Evolutionary conservation across 2,113 vertebrate species (phyloP).

Genomic region (Odobenus rosmarus): DNA sequence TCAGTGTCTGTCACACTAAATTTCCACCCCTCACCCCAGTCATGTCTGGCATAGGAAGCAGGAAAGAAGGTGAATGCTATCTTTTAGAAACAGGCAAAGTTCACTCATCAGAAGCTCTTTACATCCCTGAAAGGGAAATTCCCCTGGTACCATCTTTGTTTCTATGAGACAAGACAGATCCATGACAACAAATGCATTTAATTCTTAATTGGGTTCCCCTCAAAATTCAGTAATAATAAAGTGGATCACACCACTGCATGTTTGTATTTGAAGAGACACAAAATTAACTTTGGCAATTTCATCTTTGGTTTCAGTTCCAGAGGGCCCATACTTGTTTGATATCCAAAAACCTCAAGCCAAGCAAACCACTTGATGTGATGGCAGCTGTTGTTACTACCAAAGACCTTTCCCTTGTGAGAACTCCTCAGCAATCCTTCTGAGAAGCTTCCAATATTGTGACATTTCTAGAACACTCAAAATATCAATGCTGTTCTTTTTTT

Average conservation of each 20-base stretch:
- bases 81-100: slow-evolving; percentile 43
- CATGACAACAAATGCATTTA: neutral
- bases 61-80: slow-evolving; percentile 37
- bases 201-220: neutral
- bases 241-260: rapidly evolving
- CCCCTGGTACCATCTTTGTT: slow-evolving; percentile 18
- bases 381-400: no score
- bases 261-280: neutral
- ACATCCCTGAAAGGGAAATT: neutral
- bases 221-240: neutral
- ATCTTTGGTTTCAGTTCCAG: neutral
- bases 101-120: neutral
- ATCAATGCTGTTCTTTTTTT: neutral
- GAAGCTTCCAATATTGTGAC: neutral
- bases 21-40: neutral
- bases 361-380: neutral
- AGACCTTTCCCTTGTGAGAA: neutral
- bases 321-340: neutral
- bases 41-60: neutral
- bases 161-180: neutral
- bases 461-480: neutral
- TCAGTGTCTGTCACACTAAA: neutral
- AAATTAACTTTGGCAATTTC: neutral
- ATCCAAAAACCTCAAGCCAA: neutral
- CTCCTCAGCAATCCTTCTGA: neutral